phyloP scores from a whole-genome alignment of 2,113 vertebrate genomes.

The Neotoma lepida region DNA sequence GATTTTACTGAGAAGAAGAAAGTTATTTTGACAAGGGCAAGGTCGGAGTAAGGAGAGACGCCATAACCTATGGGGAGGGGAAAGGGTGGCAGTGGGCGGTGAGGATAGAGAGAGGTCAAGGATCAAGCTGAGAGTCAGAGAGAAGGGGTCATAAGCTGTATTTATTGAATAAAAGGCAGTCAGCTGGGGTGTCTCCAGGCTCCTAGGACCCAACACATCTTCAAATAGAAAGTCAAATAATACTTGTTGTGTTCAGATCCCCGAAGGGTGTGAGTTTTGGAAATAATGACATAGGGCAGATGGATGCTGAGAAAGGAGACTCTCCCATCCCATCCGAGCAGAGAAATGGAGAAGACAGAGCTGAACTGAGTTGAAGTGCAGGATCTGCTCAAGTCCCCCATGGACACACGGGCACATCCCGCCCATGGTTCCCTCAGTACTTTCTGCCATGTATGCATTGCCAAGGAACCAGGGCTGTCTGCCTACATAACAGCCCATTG shows the following conservation, averaged over 20 bases:
- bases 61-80: not conserved
- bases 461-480: not conserved
- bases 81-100: not conserved
- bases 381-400: not conserved
- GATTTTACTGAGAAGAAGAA: not conserved
- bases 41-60: not conserved
- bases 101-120: not conserved
- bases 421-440: too few species aligned
- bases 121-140: not conserved
- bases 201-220: not conserved
- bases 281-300: not conserved
- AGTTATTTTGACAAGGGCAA: not conserved
- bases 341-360: not conserved
- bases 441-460: not conserved
- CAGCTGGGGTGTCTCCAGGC: not conserved
- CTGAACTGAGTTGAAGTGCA: too few species aligned
- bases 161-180: not conserved
- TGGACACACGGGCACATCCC: not conserved
- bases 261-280: not conserved
- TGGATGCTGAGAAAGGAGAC: not conserved
- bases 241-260: not conserved
- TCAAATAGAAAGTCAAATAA: not conserved
- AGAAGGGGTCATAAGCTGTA: not conserved
- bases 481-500: not conserved
- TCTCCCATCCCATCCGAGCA: not conserved